phyloP scores from a whole-genome alignment of 2,113 vertebrate genomes.

The Nycticorax nycticorax region DNA sequence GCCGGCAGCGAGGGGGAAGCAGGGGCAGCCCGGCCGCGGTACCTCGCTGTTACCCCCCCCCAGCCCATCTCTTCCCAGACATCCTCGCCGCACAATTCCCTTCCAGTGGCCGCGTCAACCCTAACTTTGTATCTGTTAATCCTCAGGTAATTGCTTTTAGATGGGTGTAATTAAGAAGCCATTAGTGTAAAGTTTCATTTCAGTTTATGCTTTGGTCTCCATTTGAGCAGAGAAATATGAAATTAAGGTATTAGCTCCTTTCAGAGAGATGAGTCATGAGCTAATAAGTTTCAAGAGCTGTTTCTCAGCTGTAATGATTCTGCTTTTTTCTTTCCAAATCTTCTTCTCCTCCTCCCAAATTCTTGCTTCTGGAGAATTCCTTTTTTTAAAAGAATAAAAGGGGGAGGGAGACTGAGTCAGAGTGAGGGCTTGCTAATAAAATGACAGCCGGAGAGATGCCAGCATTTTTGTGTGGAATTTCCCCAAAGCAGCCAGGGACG shows the following conservation, averaged over 20 bases:
- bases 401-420: not conserved
- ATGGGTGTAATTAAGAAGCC: conserved; percentile 84
- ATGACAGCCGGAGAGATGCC: not conserved
- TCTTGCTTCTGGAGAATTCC: conserved; percentile 48
- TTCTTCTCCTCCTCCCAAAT: conserved; percentile 38
- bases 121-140: conserved; percentile 77
- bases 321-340: conserved; percentile 62
- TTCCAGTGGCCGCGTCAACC: conserved; percentile 69
- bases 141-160: conserved; percentile 83
- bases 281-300: conserved; percentile 76
- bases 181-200: conserved; percentile 82
- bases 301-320: conserved; percentile 70
- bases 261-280: conserved; percentile 75
- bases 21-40: not conserved
- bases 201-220: conserved; percentile 79
- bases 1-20: not conserved
- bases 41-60: not conserved
- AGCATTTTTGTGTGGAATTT: not conserved
- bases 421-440: not conserved
- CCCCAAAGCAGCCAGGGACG: not conserved
- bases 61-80: conserved; percentile 33
- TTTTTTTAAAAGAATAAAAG: conserved; percentile 32
- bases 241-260: conserved; percentile 81
- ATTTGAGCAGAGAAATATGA: conserved; percentile 82
- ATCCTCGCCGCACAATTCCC: conserved; percentile 55